Base-by-base conservation (phyloP, 2,797 vertebrate genomes). In the Iguana delicatissima region DNA sequence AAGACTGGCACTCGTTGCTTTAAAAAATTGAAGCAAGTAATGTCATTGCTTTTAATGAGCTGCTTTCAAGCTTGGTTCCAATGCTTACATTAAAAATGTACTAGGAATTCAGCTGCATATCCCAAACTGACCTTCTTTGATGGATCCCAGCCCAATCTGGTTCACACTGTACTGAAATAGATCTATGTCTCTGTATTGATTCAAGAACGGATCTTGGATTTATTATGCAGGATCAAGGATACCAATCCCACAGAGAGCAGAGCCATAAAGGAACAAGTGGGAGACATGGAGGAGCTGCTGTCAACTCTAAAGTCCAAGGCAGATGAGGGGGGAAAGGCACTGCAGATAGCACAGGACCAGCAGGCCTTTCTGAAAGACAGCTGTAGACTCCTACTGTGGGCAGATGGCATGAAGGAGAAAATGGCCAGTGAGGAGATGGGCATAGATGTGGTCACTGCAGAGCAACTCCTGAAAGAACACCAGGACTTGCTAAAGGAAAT, bases 401-500 rank as follows among this genome's bases (percentile, higher is more conserved):
- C 93, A 0, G 95, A 95, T 85, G 94, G 96, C 1, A 86, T 96
- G 62, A 94, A 24, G 94, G 97, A 98, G 32, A 97, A 95, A 80
- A 95, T 99, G 92, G 89, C 92, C 57, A 96, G 97, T 80, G 92
- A 98, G 88, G 98, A 98, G 95, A 93, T 95, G 55, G 97, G 95
- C 0, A 89, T 95, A 6, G 98, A 98, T 0, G 94, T 98, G 90
- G 94, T 94, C 91, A 98, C 98, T 0, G 98, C 98, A 62, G 95
- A 97, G 62, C 95, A 86, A 12, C 92, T 98, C 91, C 96, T 99
- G 80, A 96, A 96, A 84, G 97, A 98, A 12, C 97, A 98, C 89
- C 95, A 94, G 87, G 98, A 98, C 74, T 94, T 99, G 35, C 92
- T 95, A 93, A 95, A 96, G 95, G 98, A 99, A 96, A 98, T 98